Conservation (phyloP, 2,888 invertebrate genomes). For the Agrochola macilenta region DNA sequence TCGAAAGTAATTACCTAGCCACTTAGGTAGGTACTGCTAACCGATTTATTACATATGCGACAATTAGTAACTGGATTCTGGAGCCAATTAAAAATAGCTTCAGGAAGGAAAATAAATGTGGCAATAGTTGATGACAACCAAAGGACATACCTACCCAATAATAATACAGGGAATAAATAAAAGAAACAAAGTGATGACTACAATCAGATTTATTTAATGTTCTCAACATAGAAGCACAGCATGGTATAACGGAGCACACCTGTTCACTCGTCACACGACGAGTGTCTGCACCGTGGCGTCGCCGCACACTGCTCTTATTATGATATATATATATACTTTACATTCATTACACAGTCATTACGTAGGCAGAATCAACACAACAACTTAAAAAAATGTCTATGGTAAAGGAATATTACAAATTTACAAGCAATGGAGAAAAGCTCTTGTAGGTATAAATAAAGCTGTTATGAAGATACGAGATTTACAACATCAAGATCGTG, state of each 20-base stretch:
- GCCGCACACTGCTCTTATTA: conserved; percentile 35
- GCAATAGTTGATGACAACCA: too few relatives aligned
- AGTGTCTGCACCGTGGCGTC: conserved; percentile 30
- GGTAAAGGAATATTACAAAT: conserved; percentile 1
- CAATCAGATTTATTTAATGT: conserved; percentile 85
- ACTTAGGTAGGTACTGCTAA: background rate
- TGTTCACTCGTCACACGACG: conserved; percentile 27
- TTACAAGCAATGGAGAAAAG: conserved; percentile 5
- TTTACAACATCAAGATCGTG: conserved; percentile 46
- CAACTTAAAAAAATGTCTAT: background rate
- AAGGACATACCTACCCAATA: too few relatives aligned
- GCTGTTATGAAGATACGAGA: conserved; percentile 7
- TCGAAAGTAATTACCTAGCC: background rate
- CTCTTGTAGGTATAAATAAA: background rate
- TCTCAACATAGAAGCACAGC: conserved; percentile 84
- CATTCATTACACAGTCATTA: conserved; percentile 48
- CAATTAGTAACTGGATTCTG: background rate
- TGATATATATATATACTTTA: conserved; percentile 33
- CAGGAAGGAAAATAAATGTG: background rate
- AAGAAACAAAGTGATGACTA: conserved; percentile 70
- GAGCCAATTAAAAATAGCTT: background rate
- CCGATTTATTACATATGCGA: background rate
- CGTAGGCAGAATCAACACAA: conserved; percentile 14
- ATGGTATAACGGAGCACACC: conserved; percentile 63
- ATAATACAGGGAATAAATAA: conserved; percentile 16